These are phyloP conservation scores for Pseudorasbora parva DNA, from an alignment of 2,113 vertebrate genomes.

Conservation along the genomic window DNA sequence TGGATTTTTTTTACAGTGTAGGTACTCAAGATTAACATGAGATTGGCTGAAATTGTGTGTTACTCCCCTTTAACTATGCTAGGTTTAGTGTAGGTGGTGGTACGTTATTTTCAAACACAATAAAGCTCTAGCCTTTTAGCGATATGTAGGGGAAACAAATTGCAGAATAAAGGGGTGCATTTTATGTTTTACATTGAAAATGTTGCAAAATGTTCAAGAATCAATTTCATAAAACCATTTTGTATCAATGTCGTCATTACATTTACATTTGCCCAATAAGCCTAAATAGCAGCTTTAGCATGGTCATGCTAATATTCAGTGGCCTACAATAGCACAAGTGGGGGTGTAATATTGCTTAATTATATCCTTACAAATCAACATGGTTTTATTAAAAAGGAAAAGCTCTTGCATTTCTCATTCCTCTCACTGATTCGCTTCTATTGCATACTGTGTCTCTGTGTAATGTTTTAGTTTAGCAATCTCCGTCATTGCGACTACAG, in stretches of 20 bases:
- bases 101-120: too few relatives aligned
- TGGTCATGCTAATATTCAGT: neutral
- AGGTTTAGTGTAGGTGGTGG: too few relatives aligned
- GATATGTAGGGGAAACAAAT: neutral
- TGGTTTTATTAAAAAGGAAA: neutral
- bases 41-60: too few relatives aligned
- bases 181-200: neutral
- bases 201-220: too few relatives aligned
- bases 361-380: neutral
- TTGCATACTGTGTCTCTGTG: conserved; percentile 28
- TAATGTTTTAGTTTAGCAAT: neutral
- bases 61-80: too few relatives aligned
- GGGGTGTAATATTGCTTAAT: neutral
- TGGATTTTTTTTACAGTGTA: too few relatives aligned
- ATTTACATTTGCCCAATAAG: too few relatives aligned
- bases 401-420: neutral
- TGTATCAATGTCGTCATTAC: too few relatives aligned
- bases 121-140: neutral
- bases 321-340: neutral
- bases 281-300: neutral
- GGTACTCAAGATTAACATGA: too few relatives aligned
- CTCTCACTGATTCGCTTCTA: conserved; percentile 6
- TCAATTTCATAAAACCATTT: too few relatives aligned
- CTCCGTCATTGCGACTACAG: neutral
- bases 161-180: neutral